Base-by-base conservation (phyloP, 2,888 invertebrate genomes). In the Mamestra brassicae region DNA sequence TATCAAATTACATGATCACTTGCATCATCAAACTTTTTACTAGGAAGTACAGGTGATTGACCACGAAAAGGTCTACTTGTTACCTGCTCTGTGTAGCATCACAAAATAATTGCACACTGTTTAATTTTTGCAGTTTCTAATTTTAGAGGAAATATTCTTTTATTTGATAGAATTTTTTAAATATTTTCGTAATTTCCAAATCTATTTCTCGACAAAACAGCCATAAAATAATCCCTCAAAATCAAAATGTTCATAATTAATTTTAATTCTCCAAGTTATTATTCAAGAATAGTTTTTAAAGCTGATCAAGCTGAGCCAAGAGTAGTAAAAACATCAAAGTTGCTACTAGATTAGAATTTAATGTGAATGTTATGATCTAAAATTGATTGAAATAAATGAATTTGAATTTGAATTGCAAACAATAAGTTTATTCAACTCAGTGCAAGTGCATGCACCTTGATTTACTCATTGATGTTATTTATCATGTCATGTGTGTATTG, bases 1-100 rank as follows among this genome's bases (percentile, higher is more conserved):
- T 71, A 71, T 69, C 62, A 66, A 54, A 83, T 72, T 72, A 79
- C 57, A 61, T 78, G 63, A 68, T 71, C 4, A 72, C 36, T 76
- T 80, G 60, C 76, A 72, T 61, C 57, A 82, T 60, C 52, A 61
- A 55, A 71, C 34, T 64, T 67, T 47, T 70, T 60, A 64, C 63
- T 67, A 61, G 71, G 42, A 72, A 72, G 13, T 38, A 63, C 69
- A 66, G 71, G 63, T 81, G 66, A 72, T 38, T 69, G 57, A 63
- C 69, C 71, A 74, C 61, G 36, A 64, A 66, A 66, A 38, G 57
- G 10, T 65, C 26, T 74, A 38, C 36, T 55, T 68, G 38, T 66
- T 71, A 47, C 75, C n/a, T 55, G n/a, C 38, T 52, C 11, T 47
- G 42, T 57, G 38, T 83, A 74, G 62, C 38, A 10, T 70, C 66